Evolutionary conservation across 23 tunicate species (phyloP), one percentile per base, ranked within the genome.

Genomic region (Ciona savignyi): DNA sequence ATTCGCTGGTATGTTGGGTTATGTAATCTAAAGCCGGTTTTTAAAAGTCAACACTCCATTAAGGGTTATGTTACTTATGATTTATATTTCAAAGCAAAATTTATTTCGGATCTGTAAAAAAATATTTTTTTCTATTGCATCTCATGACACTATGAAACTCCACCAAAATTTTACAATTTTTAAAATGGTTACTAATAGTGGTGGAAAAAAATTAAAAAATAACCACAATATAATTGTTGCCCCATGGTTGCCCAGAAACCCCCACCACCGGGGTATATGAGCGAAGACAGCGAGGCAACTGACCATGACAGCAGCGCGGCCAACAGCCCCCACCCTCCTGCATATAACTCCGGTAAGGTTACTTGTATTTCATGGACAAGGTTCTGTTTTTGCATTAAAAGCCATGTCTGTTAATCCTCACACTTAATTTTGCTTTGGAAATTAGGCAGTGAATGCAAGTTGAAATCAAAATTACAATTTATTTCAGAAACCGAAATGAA

Each of bases 201-300:
- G n/a, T n/a, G n/a, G n/a, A n/a, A n/a, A n/a, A n/a, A n/a, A n/a
- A n/a, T n/a, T 49, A 49, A 15, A 20, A 15, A 11, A 49, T 49
- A 11, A 49, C 15, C 19, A 49, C 20, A 49, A 49, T 49, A 20
- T 49, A 11, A 11, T 49, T 49, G 20, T 11, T 49, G 61, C 20
- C 20, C 20, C 15, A 19, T 74, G 83, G 15, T 49, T 11, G 15
- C 33, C 11, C 15, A 29, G 80, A 85, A 75, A 19, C 6, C 95
- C 2, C 86, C 95, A 21, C 83, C 95, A 9, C 86, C 95, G 24
- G 95, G 86, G 4, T 87, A 87, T 75, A 76, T 87, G 67, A 87
- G 95, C 61, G 95, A 87, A 32, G 95, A 87, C 42, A 77, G 95
- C 33, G 95, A 87, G 61, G 78, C 86, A 32, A 71, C 73, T 30